Evolutionary conservation across 2,888 invertebrate genomes (phyloP).

Genomic region (Melanostoma mellinum): DNA sequence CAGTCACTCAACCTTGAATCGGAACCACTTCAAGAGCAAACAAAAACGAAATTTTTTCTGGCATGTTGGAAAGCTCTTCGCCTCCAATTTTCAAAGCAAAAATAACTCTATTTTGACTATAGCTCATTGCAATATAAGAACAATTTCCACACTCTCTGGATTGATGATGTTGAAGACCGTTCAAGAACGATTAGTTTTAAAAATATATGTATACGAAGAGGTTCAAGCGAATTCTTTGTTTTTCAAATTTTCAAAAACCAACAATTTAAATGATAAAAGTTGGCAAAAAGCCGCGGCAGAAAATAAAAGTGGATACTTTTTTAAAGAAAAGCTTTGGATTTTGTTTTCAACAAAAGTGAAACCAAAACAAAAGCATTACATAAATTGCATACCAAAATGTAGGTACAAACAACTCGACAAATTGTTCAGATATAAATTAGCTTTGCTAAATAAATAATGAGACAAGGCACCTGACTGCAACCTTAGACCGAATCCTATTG

Average conservation of each 20-base stretch:
- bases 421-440: slow-evolving; percentile 10
- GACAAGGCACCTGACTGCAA: slow-evolving; percentile 8
- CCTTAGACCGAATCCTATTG: neutral
- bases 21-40: slow-evolving; percentile 1
- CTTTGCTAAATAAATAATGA: neutral
- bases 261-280: slow-evolving; percentile 5
- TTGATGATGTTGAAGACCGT: neutral
- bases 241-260: slow-evolving; percentile 15
- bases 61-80: neutral
- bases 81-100: neutral
- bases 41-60: neutral
- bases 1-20: slow-evolving; percentile 13
- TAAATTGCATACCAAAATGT: slow-evolving; percentile 8
- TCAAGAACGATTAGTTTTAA: slow-evolving; percentile 28
- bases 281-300: slow-evolving; percentile 23
- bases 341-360: slow-evolving; percentile 24
- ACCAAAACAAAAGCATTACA: slow-evolving; percentile 8
- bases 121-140: neutral
- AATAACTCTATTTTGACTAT: neutral
- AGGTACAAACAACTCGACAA: neutral
- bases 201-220: slow-evolving; percentile 9
- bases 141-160: slow-evolving; percentile 7
- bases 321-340: neutral
- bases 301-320: neutral
- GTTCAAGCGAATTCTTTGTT: neutral